Evolutionary conservation across 2,113 vertebrate species (phyloP), one percentile per base, ranked within the genome.

Genomic region (Bombycilla garrulus): DNA sequence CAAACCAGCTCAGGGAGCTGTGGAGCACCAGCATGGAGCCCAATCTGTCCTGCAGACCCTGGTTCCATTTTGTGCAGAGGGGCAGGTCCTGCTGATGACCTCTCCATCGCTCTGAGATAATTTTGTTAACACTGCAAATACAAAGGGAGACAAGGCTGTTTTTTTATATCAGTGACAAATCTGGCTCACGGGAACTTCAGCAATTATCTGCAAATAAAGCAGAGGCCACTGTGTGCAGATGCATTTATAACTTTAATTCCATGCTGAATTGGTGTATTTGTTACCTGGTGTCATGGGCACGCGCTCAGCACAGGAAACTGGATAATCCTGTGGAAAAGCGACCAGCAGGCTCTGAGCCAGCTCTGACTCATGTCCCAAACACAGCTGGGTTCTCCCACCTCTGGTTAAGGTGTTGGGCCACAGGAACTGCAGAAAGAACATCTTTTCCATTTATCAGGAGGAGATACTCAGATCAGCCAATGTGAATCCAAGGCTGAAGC

Each of bases 91-190:
- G 0, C 15, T 29, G 72, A 17, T 5, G 44, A 26, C 26, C 33
- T 25, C 25, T n/a, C 35, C 8, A 5, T 40, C 5, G 4, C 61
- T 50, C 56, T 12, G 14, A 15, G 12, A 25, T 24, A 0, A 1
- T 45, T 57, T 50, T 11, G 28, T 31, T 18, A 17, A 24, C 15
- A 13, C 13, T 40, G 26, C 8, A 36, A 64, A 38, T 7, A 15
- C 6, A 33, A 33, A 87, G 12, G 14, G 19, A 60, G 18, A 19
- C 77, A 47, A 82, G 51, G 1, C 15, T 4, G 8, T 56, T 35
- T 25, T 25, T n/a, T 23, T 40, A 50, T 74, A 28, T 1, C 26
- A 60, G 12, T 18, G 31, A 18, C 9, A 51, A 33, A n/a, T 1
- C 36, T 65, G 40, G 38, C 48, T 83, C 35, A 14, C 3, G 9